Percentiles rank a stretch among this genome's conserved stretches.
phyloP scores from a whole-genome alignment of 2,888 invertebrate genomes.

The Willowsia nigromaculata region DNA sequence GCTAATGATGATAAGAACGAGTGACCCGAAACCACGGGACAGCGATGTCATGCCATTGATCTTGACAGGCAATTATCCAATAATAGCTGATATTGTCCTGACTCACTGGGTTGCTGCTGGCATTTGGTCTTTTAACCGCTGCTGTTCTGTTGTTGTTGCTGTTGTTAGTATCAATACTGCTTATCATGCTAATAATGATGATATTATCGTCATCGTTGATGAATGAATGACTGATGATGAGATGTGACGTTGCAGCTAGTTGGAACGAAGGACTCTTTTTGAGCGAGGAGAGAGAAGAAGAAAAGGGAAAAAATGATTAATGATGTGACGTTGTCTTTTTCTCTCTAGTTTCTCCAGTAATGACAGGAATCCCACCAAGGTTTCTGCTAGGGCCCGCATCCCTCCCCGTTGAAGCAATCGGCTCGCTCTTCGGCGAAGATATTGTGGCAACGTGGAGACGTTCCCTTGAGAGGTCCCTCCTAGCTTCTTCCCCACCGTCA shows the following conservation, averaged over 20 bases:
- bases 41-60: constrained; percentile 68
- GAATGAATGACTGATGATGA: constrained; percentile 49
- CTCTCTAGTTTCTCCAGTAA: constrained; percentile 76
- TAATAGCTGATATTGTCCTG: constrained; percentile 60
- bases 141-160: constrained; percentile 31
- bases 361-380: constrained; percentile 77
- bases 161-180: constrained; percentile 28
- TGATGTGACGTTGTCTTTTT: constrained; percentile 58
- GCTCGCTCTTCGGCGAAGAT: constrained; percentile 87
- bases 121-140: not conserved
- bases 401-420: constrained; percentile 79
- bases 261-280: constrained; percentile 12
- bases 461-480: constrained; percentile 83
- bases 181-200: constrained; percentile 59
- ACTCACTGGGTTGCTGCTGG: not conserved
- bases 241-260: constrained; percentile 17
- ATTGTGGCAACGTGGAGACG: constrained; percentile 90
- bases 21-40: constrained; percentile 63
- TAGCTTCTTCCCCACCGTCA: constrained; percentile 78
- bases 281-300: constrained; percentile 15
- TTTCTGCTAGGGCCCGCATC: constrained; percentile 76
- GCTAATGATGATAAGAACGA: constrained; percentile 31
- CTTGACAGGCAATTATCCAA: constrained; percentile 72
- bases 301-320: constrained; percentile 62
- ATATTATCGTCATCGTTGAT: constrained; percentile 41